These are phyloP conservation scores for Mimumesa dahlbomi DNA, from an alignment of 2,888 invertebrate genomes.

Conservation along the genomic window DNA sequence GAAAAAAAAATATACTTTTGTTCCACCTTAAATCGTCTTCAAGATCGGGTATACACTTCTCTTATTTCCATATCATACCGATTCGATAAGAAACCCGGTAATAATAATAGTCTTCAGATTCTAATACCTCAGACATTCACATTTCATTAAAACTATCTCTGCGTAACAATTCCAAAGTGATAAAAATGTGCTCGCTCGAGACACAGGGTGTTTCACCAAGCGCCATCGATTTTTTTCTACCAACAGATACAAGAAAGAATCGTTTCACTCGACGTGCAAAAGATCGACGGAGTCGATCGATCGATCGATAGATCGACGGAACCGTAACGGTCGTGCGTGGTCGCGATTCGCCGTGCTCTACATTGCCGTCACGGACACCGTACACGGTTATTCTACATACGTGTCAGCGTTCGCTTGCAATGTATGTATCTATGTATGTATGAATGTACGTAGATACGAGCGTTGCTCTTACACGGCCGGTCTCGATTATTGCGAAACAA, in stretches of 20 bases:
- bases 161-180: no score
- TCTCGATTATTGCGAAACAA: constrained; percentile 67
- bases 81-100: no score
- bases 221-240: constrained; percentile 23
- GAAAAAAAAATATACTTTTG: no score
- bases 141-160: no score
- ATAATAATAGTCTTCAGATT: no score
- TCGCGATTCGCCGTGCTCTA: constrained; percentile 26
- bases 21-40: no score
- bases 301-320: constrained; percentile 40
- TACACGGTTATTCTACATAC: constrained; percentile 4
- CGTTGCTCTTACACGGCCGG: constrained; percentile 18
- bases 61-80: no score
- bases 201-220: background rate
- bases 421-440: no score
- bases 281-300: constrained; percentile 37
- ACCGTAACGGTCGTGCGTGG: constrained; percentile 43
- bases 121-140: no score
- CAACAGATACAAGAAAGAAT: constrained; percentile 44
- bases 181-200: no score
- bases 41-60: no score
- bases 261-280: constrained; percentile 49
- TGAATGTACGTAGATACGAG: constrained; percentile 22
- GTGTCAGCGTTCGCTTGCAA: no score
- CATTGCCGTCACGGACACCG: constrained; percentile 11